Evolutionary conservation across 2,113 vertebrate genomes (phyloP), one percentile per base, ranked within the genome.

Genomic region (Gadus chalcogrammus): DNA sequence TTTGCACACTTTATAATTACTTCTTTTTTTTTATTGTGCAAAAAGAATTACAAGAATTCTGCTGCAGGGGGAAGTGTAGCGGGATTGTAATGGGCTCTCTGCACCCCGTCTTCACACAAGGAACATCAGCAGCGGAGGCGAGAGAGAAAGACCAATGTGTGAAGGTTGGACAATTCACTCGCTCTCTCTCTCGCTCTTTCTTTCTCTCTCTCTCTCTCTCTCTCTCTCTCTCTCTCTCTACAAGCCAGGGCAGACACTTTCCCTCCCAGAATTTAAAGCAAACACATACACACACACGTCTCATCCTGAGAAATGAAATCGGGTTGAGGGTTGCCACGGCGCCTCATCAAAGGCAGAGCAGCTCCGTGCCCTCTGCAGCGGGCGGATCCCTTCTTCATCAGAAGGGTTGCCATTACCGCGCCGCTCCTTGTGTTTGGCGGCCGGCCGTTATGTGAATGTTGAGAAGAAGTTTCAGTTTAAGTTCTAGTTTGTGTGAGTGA

Each of bases 231-330:
- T 65, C 53, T 74, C 75, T 83, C 80, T 82, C 64, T 86, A 89
- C 90, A 90, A 86, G 87, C 88, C 84, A 75, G 84, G 79, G 74
- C 88, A 89, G 73, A 87, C 69, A 78, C 80, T 82, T 61, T 64
- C 69, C 76, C 64, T 82, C 77, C 77, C 84, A 86, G 78, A 84
- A 82, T 89, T 88, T 88, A 90, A 79, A 24, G 68, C 28, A 31
- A 2, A 31, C 28, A 31, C 31, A 13, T 9, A 48, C 42, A 48
- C 42, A 63, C 82, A 83, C 75, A 86, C 81, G 70, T 85, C 73
- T 88, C 79, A 80, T 90, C 81, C 81, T 88, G 81, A 66, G 84
- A 91, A 89, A n/a, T 88, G 68, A 82, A 87, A 88, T 85, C 78
- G 82, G 84, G 77, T 78, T 80, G 79, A 71, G 78, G 72, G 74